These are phyloP conservation scores for Papilio machaon DNA, from an alignment of 1,140 invertebrate species.

Conservation along the genomic window DNA sequence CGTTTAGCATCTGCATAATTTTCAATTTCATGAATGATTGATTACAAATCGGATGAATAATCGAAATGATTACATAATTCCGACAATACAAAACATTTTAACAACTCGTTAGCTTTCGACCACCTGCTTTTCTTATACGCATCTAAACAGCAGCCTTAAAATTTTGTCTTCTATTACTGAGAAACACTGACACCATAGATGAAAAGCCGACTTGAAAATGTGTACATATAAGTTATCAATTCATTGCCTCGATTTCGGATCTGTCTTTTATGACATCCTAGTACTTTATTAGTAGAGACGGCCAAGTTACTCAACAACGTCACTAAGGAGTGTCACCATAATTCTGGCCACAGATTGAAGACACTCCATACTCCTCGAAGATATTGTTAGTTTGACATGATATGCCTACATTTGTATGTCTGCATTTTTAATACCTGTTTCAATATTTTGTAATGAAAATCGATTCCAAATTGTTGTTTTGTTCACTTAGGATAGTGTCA, in stretches of 20 bases:
- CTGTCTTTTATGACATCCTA: neutral
- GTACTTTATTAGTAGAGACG: neutral
- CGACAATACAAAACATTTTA: neutral
- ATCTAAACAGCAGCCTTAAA: neutral
- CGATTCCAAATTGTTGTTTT: neutral
- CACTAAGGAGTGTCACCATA: neutral
- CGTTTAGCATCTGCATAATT: neutral
- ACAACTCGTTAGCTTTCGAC: neutral
- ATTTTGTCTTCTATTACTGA: neutral
- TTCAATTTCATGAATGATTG: slow-evolving; percentile 25
- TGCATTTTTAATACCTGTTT: no score
- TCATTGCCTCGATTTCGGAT: no score
- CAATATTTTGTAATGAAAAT: neutral
- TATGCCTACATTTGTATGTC: no score
- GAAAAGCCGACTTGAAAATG: neutral
- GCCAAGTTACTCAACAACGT: neutral
- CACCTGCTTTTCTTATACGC: neutral
- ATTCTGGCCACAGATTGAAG: no score
- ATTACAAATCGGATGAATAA: slow-evolving; percentile 10
- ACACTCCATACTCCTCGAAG: no score
- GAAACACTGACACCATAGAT: neutral
- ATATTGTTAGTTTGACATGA: no score
- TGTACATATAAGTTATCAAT: no score
- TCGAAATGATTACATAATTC: slow-evolving; percentile 16
- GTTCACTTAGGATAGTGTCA: neutral